Conservation (phyloP, 2,797 vertebrate species). For the Tinamus major region DNA sequence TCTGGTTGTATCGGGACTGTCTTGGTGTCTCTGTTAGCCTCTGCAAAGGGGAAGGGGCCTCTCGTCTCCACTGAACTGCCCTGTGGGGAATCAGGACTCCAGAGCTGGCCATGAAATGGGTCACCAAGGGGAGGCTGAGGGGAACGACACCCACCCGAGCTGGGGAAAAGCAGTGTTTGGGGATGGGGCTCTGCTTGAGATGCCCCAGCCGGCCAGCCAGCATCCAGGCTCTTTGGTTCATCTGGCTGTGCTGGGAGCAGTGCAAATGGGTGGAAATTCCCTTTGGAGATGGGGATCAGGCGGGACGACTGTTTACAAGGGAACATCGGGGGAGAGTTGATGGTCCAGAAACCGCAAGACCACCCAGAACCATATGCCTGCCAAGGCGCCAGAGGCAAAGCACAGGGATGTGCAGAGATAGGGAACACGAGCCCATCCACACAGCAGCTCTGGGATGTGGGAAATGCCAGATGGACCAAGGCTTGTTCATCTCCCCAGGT, state of each 20-base stretch:
- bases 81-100: neutral
- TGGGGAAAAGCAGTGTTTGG: neutral
- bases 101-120: neutral
- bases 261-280: neutral
- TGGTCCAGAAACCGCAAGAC: neutral
- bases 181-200: neutral
- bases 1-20: neutral
- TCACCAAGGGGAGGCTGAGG: neutral
- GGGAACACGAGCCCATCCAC: neutral
- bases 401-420: neutral
- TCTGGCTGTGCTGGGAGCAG: neutral
- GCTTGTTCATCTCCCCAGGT: neutral
- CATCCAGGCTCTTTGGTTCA: neutral
- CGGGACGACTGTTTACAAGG: neutral
- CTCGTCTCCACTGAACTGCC: fast-evolving
- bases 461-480: neutral
- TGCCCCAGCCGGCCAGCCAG: fast-evolving
- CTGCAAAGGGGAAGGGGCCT: neutral
- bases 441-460: neutral
- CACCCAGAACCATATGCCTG: fast-evolving
- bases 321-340: neutral
- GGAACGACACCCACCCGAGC: neutral
- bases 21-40: fast-evolving
- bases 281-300: neutral
- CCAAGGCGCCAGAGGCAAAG: neutral